Evolutionary conservation across 2,888 invertebrate species (phyloP).

Genomic region (Malacosoma neustria): DNA sequence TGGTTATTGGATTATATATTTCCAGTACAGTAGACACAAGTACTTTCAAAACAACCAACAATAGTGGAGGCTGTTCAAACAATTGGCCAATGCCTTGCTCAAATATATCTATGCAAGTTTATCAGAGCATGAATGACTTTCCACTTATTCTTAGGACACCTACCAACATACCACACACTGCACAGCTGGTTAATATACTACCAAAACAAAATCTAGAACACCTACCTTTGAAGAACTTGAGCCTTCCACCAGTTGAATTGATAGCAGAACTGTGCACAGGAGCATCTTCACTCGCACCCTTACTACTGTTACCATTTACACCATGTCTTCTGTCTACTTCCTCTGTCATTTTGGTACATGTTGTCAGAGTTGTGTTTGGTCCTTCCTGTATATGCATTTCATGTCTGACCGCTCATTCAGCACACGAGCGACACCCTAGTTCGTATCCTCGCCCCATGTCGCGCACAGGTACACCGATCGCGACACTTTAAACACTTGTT

Average conservation of each 20-base stretch:
- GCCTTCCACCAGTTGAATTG: constrained; percentile 79
- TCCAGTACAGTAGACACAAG: constrained; percentile 44
- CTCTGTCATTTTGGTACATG: constrained; percentile 79
- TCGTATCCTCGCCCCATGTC: constrained; percentile 63
- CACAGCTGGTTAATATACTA: constrained; percentile 6
- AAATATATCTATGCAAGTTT: constrained; percentile 55
- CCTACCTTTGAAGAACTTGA: constrained; percentile 87
- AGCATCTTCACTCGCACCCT: constrained; percentile 63
- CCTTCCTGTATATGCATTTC: constrained; percentile 80
- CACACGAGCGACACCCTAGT: constrained; percentile 65
- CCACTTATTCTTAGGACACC: constrained; percentile 43
- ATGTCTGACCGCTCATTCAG: constrained; percentile 73
- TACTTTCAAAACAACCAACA: constrained; percentile 60
- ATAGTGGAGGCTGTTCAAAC: constrained; percentile 57
- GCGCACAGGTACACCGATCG: constrained; percentile 42
- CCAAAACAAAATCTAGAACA: constrained; percentile 12
- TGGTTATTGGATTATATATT: constrained; percentile 29
- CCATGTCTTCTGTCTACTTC: constrained; percentile 83
- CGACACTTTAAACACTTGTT: constrained; percentile 48
- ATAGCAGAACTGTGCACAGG: constrained; percentile 57
- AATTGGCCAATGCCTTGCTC: constrained; percentile 50
- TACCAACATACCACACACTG: constrained; percentile 9
- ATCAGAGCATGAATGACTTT: constrained; percentile 74
- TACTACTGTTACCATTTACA: constrained; percentile 80
- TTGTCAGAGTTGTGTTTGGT: constrained; percentile 80